phyloP scores from a whole-genome alignment of 2,113 vertebrate genomes.

The Porphyrio hochstetteri region DNA sequence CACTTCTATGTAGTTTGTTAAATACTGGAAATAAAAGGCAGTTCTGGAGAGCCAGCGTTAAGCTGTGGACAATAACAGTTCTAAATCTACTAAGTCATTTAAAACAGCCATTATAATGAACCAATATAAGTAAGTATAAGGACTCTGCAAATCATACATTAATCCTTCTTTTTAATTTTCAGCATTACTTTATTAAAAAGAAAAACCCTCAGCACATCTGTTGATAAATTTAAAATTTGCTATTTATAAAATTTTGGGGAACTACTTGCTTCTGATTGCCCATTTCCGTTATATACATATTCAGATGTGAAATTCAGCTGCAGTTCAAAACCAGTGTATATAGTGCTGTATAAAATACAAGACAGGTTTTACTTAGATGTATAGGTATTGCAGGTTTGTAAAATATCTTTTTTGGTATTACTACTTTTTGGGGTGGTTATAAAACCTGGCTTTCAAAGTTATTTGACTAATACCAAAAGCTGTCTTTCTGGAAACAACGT shows the following conservation, averaged over 20 bases:
- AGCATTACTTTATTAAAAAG: background rate
- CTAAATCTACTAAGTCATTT: constrained; percentile 7
- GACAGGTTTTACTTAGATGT: background rate
- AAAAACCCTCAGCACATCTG: background rate
- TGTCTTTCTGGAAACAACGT: background rate
- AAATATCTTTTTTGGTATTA: background rate
- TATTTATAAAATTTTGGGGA: constrained; percentile 41
- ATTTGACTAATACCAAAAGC: background rate
- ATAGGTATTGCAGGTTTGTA: background rate
- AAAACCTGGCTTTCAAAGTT: background rate
- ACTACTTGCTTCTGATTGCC: constrained; percentile 39
- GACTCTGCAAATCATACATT: background rate
- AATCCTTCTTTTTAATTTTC: background rate
- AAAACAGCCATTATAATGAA: constrained; percentile 8
- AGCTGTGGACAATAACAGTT: background rate
- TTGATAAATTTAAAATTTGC: constrained; percentile 37
- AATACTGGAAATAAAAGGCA: background rate
- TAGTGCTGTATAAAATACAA: background rate
- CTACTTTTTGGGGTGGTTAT: background rate
- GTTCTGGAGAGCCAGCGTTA: background rate
- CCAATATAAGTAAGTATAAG: constrained; percentile 24
- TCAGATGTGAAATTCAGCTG: constrained; percentile 25
- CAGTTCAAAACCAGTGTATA: constrained; percentile 2
- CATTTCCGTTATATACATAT: constrained; percentile 55
- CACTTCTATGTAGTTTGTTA: background rate